Conservation (phyloP, 2,888 invertebrate species). For the Stenchaetothrips biformis region DNA sequence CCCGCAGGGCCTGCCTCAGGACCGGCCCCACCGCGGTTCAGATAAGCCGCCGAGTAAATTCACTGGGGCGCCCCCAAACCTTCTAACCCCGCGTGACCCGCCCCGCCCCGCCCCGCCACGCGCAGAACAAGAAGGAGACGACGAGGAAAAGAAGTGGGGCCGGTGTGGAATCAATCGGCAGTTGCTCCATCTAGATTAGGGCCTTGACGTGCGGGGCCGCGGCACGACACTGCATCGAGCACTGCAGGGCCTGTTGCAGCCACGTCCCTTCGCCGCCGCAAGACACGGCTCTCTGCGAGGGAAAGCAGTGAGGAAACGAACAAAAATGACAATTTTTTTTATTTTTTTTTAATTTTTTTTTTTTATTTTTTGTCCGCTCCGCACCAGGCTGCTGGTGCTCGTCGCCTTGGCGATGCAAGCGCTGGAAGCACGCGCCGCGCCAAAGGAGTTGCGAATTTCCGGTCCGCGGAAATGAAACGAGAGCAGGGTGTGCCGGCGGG, state of each 20-base stretch:
- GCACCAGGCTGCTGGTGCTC: too few relatives aligned
- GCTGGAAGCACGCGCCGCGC: not conserved
- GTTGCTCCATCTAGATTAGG: not conserved
- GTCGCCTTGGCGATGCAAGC: not conserved
- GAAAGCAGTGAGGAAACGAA: too few relatives aligned
- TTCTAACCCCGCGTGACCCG: not conserved
- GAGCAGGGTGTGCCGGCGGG: not conserved
- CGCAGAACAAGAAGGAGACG: not conserved
- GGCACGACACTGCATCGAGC: not conserved
- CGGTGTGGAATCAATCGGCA: not conserved
- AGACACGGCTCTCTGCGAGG: too few relatives aligned
- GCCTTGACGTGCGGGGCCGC: not conserved
- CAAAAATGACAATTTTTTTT: too few relatives aligned
- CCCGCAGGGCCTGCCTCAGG: not conserved
- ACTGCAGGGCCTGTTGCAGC: not conserved
- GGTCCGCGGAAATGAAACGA: conserved; percentile 24
- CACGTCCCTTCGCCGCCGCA: too few relatives aligned
- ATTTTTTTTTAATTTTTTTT: too few relatives aligned
- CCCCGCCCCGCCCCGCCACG: not conserved
- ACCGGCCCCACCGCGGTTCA: not conserved
- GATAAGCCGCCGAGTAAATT: not conserved
- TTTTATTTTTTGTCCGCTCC: too few relatives aligned
- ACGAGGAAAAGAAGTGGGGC: not conserved
- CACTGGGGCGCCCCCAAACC: not conserved
- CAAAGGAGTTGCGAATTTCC: conserved; percentile 20